These are phyloP conservation scores for sheep (Ovis aries) DNA, from an alignment of 2,113 vertebrate species.

Conservation along the genomic window ARS-UI_Ramb_v3.0 NC_056056.1:122336501-122337000, in stretches of 20 bases:
- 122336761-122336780: background rate
- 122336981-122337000: background rate
- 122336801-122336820: background rate
- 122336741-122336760: background rate
- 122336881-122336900: background rate
- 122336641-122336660: background rate
- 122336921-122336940: background rate
- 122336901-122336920: background rate
- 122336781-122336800: background rate
- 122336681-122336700: background rate
- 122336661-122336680: background rate
- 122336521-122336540: background rate
- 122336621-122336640: background rate
- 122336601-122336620: background rate
- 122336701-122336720: background rate
- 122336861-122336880: background rate
- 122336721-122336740: background rate
- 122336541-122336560: background rate
- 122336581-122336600: background rate
- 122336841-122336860: accelerated
- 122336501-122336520: background rate
- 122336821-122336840: background rate
- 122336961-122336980: background rate
- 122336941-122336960: background rate
- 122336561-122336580: background rate